Percentiles rank a stretch among this genome's conserved stretches.
These are phyloP conservation scores for Caenorhabditis macrosperma DNA, from an alignment of 2,888 invertebrate species.

Conservation along the genomic window DNA sequence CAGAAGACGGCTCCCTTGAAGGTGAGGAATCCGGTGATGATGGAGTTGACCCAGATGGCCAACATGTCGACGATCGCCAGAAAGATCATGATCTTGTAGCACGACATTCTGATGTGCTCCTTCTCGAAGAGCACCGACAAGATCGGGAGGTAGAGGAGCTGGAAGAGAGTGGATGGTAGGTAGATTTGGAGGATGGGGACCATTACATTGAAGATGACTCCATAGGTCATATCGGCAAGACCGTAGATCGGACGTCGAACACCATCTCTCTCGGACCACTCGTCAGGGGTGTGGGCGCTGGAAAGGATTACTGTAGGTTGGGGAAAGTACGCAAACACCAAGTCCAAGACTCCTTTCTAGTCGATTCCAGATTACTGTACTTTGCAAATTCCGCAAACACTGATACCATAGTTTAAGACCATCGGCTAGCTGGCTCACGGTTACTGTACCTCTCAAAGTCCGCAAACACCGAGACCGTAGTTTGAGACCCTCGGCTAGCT, in stretches of 20 bases:
- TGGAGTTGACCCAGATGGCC: slow-evolving; percentile 43
- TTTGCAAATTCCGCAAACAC: too few species aligned
- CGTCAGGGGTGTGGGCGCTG: slow-evolving; percentile 28
- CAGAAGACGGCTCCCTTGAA: slow-evolving; percentile 41
- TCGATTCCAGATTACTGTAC: too few species aligned
- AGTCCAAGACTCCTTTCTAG: too few species aligned
- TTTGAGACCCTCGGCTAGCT: too few species aligned
- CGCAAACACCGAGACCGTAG: too few species aligned
- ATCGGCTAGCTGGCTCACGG: too few species aligned
- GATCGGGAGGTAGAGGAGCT: slow-evolving; percentile 43
- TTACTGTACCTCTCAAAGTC: too few species aligned
- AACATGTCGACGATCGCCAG: slow-evolving; percentile 48
- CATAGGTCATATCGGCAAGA: slow-evolving; percentile 20
- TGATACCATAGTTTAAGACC: too few species aligned
- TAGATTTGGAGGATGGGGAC: too few species aligned
- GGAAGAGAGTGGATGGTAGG: too few species aligned
- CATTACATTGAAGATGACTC: slow-evolving; percentile 31
- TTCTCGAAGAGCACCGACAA: slow-evolving; percentile 31
- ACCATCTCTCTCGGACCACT: slow-evolving; percentile 31
- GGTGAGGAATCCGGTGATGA: slow-evolving; percentile 43
- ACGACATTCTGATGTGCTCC: slow-evolving; percentile 40
- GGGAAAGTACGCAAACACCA: too few species aligned
- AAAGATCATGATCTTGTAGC: slow-evolving; percentile 54
- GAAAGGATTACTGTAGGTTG: too few species aligned
- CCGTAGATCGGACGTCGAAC: slow-evolving; percentile 27